Percentiles rank a stretch among this genome's conserved stretches.
Evolutionary conservation across 2,113 vertebrate species (phyloP).

Genomic region (Empidonax traillii): DNA sequence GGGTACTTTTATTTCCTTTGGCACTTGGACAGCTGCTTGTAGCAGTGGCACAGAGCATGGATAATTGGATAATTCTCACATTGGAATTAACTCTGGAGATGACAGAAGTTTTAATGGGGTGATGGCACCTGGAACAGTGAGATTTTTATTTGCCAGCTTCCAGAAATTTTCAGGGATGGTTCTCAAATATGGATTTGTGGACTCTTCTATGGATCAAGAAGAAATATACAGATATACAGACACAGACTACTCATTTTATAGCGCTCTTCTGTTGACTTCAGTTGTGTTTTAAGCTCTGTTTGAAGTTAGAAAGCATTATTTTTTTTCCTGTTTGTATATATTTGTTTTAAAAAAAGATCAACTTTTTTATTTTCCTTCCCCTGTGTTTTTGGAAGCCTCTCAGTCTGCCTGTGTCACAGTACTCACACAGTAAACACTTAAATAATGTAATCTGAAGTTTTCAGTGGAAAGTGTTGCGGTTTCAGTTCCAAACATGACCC

Average conservation of each 20-base stretch:
- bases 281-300: not conserved
- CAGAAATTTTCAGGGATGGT: not conserved
- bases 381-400: not conserved
- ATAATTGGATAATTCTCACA: not conserved
- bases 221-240: accelerated
- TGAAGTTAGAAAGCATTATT: not conserved
- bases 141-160: not conserved
- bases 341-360: not conserved
- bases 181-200: not conserved
- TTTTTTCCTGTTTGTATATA: not conserved
- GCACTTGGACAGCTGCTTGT: not conserved
- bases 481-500: not conserved
- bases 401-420: not conserved
- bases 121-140: not conserved
- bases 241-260: not conserved
- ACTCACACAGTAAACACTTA: not conserved
- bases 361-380: not conserved
- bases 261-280: not conserved
- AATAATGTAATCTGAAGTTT: not conserved
- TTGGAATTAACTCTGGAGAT: not conserved
- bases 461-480: not conserved
- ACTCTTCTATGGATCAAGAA: not conserved
- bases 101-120: not conserved
- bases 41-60: not conserved
- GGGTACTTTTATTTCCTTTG: conserved; percentile 37